Evolutionary conservation across 2,797 vertebrate species (phyloP), one percentile per base, ranked within the genome.

Genomic region (Pyrocephalus nanus): DNA sequence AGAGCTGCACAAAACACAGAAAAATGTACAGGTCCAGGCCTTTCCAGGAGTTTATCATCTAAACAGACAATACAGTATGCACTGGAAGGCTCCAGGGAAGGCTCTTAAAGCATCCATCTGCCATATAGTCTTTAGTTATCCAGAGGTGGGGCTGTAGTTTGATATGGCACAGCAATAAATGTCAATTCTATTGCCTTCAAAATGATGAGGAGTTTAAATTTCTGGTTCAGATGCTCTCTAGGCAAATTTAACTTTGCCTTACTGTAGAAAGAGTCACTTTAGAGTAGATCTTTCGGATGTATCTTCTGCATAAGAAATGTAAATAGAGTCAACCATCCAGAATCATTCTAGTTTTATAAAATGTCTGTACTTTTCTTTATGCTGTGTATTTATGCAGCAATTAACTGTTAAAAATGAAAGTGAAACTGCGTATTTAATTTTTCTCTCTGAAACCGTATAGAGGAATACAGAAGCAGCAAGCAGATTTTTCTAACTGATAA

Each of bases 41-140:
- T 94, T 95, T 88, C 26, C 36, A 95, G 73, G 79, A 81, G 66
- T 96, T 95, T 86, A 60, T 94, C 66, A 84, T 93, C 88, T 62
- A 81, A 90, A 88, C 17, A 84, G 86, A 84, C 48, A 81, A 66
- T 29, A 51, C 1, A 5, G 48, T 76, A 53, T 26, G 3, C 57
- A 67, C 45, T 87, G 64, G 34, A 92, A 81, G 55, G 60, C 93
- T 92, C 86, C 7, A 11, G 70, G 80, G 93, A 94, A 78, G 58
- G 45, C 81, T 93, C 90, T 92, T 81, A 89, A 79, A 83, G 43
- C 54, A 81, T 93, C 45, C 45, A 72, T 91, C 91, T 94, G 64
- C 81, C 40, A 32, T 74, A 45, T n/a, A 87, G 69, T 77, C 82
- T 91, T 95, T 53, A 22, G 70, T 91, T 81, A 78, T 76, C 66